A percentile compares a stretch with the other conserved stretches of the same genome.
Conservation (phyloP, 2,113 vertebrate genomes). For the Pipa parva region DNA sequence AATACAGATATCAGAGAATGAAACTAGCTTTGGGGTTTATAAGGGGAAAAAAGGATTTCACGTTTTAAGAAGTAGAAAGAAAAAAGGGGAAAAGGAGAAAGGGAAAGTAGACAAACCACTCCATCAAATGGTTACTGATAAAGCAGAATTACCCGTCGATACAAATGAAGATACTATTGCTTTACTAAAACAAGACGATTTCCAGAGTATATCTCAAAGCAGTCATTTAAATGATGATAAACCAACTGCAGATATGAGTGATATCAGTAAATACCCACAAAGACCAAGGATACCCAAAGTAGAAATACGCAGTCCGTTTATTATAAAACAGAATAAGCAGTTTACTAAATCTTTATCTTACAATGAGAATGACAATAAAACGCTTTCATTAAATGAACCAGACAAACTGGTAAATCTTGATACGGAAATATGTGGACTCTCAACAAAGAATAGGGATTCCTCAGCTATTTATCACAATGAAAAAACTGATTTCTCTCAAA, state of each 20-base stretch:
- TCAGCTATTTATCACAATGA: too few species aligned
- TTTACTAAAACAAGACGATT: not conserved
- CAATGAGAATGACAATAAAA: too few species aligned
- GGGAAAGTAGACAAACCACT: not conserved
- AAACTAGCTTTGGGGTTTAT: not conserved
- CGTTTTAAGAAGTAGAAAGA: slow-evolving; percentile 1
- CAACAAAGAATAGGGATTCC: too few species aligned
- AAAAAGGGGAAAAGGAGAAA: not conserved
- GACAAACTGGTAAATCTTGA: not conserved
- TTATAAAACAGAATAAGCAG: too few species aligned
- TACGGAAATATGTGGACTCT: not conserved
- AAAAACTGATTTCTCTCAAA: too few species aligned
- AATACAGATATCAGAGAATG: not conserved
- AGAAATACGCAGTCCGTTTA: slow-evolving; percentile 8
- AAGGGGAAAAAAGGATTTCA: not conserved
- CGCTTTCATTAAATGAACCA: too few species aligned
- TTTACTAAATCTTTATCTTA: too few species aligned
- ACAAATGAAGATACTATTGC: not conserved
- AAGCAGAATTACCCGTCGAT: not conserved
- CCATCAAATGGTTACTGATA: not conserved
- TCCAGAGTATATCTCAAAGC: too few species aligned
- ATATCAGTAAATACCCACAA: not conserved
- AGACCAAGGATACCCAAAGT: slow-evolving; percentile 8
- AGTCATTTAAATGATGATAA: too few species aligned
- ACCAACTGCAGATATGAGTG: too few species aligned